Percentiles rank a stretch among this genome's conserved stretches.
Conservation (phyloP, 2,113 vertebrate genomes). For the Ceyx cyanopectus region DNA sequence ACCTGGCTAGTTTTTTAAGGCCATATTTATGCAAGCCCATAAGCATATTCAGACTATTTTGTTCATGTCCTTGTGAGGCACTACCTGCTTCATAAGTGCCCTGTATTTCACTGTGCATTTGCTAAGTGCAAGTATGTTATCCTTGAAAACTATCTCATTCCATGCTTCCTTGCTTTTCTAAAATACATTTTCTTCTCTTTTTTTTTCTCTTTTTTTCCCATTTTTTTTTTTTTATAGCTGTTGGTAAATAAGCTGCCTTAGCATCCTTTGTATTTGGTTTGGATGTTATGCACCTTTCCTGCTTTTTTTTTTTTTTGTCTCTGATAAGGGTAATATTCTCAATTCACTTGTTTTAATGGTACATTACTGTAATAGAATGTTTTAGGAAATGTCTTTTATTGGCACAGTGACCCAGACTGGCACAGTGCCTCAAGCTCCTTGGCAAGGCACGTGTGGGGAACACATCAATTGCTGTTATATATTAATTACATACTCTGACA, state of each 20-base stretch:
- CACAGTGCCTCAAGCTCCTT: neutral
- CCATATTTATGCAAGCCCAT: neutral
- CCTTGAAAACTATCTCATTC: neutral
- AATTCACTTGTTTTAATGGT: constrained; percentile 11
- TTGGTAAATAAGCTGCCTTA: neutral
- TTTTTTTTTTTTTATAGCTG: neutral
- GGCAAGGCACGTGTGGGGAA: neutral
- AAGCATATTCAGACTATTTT: neutral
- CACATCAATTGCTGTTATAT: neutral
- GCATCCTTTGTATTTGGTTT: neutral
- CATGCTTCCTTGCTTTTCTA: neutral
- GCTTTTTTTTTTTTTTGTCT: neutral
- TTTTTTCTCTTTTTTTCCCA: neutral
- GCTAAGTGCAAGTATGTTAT: neutral
- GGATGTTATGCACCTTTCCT: neutral
- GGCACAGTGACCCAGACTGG: neutral
- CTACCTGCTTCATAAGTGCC: neutral
- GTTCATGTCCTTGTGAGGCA: neutral
- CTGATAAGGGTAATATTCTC: neutral
- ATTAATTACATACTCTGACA: neutral
- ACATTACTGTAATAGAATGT: neutral
- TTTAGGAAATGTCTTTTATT: neutral
- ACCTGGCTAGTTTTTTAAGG: neutral
- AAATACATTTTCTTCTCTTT: neutral
- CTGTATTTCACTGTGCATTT: neutral